Conservation (phyloP, 2,888 invertebrate genomes). For the Sericinus montela region DNA sequence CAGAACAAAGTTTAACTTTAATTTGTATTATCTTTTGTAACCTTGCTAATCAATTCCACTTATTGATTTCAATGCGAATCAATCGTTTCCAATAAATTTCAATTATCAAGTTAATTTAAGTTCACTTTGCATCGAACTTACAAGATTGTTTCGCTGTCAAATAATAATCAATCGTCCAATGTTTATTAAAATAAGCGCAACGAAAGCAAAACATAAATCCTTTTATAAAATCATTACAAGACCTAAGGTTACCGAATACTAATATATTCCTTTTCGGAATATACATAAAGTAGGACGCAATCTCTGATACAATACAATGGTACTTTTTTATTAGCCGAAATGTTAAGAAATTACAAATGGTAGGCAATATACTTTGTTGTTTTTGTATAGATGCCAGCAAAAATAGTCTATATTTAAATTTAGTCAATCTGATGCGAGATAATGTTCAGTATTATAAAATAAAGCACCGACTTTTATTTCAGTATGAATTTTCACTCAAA, state of each 20-base stretch:
- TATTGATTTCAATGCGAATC: neutral
- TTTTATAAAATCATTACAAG: slow-evolving; percentile 6
- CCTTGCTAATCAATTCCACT: slow-evolving; percentile 2
- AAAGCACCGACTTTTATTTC: slow-evolving; percentile 3
- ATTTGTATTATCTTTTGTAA: no score
- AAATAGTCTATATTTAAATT: slow-evolving; percentile 14
- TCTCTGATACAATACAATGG: slow-evolving; percentile 15
- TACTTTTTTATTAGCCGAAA: slow-evolving; percentile 14
- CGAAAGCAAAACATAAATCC: slow-evolving; percentile 5
- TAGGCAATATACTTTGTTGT: slow-evolving; percentile 11
- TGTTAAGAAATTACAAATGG: slow-evolving; percentile 12
- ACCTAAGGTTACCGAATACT: slow-evolving; percentile 10
- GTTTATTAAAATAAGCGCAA: slow-evolving; percentile 8
- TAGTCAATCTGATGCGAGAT: slow-evolving; percentile 1
- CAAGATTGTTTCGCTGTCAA: slow-evolving; percentile 2
- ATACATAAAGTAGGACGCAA: slow-evolving; percentile 16
- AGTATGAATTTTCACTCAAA: neutral
- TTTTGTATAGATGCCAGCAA: slow-evolving; percentile 7
- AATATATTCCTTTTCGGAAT: slow-evolving; percentile 12
- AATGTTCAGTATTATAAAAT: slow-evolving; percentile 13
- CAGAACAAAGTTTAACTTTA: no score
- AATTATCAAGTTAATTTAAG: slow-evolving; percentile 2
- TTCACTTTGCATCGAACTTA: slow-evolving; percentile 1
- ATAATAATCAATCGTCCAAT: slow-evolving; percentile 8
- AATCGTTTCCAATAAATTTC: slow-evolving; percentile 10